Base-by-base conservation (phyloP, 2,888 invertebrate species). In the Patella ulyssiponensis region DNA sequence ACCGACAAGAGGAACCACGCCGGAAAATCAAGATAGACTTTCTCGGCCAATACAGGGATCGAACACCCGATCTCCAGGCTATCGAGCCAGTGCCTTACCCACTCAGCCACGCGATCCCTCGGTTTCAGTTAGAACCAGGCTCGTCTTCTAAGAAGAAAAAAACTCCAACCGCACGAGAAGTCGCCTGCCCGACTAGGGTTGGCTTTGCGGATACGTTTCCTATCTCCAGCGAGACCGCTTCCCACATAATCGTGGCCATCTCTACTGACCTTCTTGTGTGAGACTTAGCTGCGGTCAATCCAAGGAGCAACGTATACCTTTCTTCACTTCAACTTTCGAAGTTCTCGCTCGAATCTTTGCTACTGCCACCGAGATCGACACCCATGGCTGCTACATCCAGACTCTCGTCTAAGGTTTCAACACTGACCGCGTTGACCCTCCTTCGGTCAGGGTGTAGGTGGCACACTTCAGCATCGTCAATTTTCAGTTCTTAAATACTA, bases 331-430 rank as follows among this genome's bases (percentile, higher is more conserved):
- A n/a, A n/a, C n/a, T n/a, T n/a, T n/a, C n/a, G n/a, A n/a, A n/a
- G 27, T 27, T 27, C 93, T 93, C 94, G 92, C 93, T 94, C 92
- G 94, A 94, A 93, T 94, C 94, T 94, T 94, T 94, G 94, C 94
- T 94, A 94, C 94, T 94, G 94, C 93, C 93, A 94, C 94, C 94
- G 94, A 94, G 94, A 94, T 94, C 92, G 92, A 92, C 92, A 91
- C 92, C 88, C 84, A 84, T 80, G 91, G 91, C 89, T 86, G 92
- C 92, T 92, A 92, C 91, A 93, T 92, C 90, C 92, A 91, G 91
- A 91, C 92, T 92, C 92, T 91, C 93, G 93, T 93, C 93, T 93
- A 92, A 93, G 92, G 93, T 94, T 94, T 94, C 94, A 77, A 93
- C 93, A 94, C 94, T 89, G 93, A 93, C 91, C 91, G 84, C 89